A percentile compares a stretch with the other conserved stretches of the same genome.
These are phyloP conservation scores for Teleogryllus oceanicus DNA, from an alignment of 2,888 invertebrate genomes.

Conservation along the genomic window DNA sequence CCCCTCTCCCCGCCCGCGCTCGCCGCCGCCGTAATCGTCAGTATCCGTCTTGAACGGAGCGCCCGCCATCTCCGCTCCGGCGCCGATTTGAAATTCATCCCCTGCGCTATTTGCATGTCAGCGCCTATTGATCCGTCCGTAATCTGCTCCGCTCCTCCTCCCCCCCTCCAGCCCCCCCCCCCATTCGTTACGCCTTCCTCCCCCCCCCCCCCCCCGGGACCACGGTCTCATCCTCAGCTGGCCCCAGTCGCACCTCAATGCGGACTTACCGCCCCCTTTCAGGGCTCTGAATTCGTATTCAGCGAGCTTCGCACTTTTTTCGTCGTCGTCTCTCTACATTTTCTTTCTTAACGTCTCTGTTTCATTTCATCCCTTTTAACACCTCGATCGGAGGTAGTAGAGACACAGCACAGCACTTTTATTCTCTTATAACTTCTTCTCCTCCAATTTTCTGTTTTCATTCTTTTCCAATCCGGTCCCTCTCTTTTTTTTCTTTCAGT, in stretches of 20 bases:
- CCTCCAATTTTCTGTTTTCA: not conserved
- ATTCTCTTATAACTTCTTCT: not conserved
- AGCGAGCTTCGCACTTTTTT: too few species aligned
- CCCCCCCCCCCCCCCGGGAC: too few species aligned
- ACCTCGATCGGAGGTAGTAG: not conserved
- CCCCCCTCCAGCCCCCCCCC: too few species aligned
- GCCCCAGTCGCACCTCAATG: too few species aligned
- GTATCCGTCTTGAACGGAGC: slow-evolving; percentile 1
- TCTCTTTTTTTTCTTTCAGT: not conserved
- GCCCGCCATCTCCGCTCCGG: not conserved
- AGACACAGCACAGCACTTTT: not conserved
- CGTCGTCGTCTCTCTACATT: too few species aligned
- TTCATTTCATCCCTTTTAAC: too few species aligned
- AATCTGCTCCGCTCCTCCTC: not conserved
- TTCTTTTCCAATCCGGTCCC: not conserved
- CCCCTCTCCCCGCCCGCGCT: too few species aligned
- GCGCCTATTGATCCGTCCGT: not conserved
- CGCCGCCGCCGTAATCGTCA: not conserved
- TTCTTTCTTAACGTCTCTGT: too few species aligned
- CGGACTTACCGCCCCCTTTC: too few species aligned
- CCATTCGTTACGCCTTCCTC: too few species aligned
- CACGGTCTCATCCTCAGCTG: too few species aligned
- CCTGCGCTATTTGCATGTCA: not conserved
- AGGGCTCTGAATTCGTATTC: too few species aligned
- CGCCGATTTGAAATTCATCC: not conserved